Conservation (phyloP, 2,113 vertebrate genomes). For the Oreochromis niloticus region DNA sequence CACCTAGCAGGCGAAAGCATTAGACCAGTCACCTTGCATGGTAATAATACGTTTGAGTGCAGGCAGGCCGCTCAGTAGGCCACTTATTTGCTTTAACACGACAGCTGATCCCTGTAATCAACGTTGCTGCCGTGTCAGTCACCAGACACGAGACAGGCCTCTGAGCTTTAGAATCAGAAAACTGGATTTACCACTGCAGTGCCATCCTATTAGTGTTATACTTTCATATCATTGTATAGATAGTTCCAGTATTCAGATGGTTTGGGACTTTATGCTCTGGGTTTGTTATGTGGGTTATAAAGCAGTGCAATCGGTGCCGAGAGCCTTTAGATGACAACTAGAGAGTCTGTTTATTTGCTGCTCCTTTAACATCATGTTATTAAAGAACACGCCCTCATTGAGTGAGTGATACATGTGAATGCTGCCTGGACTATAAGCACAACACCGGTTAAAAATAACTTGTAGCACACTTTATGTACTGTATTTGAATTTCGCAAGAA, state of each 20-base stretch:
- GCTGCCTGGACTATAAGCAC: not conserved
- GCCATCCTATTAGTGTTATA: not conserved
- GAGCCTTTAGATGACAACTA: not conserved
- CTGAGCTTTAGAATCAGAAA: not conserved
- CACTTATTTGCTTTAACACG: not conserved
- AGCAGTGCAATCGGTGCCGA: not conserved
- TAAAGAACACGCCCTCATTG: not conserved
- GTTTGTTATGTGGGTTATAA: not conserved
- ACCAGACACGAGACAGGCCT: not conserved
- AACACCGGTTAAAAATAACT: not conserved
- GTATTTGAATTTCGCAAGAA: fast-evolving
- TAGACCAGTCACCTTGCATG: not conserved
- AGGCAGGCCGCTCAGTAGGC: not conserved
- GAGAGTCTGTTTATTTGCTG: not conserved
- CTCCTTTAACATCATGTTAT: not conserved
- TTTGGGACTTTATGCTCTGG: not conserved
- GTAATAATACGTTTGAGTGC: not conserved
- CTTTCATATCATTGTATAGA: not conserved
- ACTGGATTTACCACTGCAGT: not conserved
- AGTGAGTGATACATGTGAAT: not conserved
- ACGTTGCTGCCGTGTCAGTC: not conserved
- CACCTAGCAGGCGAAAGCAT: not conserved
- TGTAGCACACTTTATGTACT: not conserved
- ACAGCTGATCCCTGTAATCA: not conserved
- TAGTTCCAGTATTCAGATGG: not conserved